phyloP scores from a whole-genome alignment of 2,888 invertebrate genomes.

The Linyphia triangularis region DNA sequence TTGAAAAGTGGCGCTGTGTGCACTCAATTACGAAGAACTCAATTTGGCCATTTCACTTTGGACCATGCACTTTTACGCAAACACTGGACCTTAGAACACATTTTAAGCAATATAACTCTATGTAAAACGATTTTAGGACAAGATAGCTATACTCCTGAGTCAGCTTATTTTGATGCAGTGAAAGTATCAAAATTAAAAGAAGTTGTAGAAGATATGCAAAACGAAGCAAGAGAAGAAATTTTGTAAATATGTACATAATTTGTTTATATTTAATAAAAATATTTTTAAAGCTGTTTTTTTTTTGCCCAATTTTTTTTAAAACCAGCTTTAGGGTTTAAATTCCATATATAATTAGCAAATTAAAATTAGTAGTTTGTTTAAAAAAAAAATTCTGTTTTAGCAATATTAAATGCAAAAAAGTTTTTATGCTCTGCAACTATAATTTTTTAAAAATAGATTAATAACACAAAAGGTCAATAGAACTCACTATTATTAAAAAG shows the following conservation, averaged over 20 bases:
- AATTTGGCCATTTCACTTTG: slow-evolving; percentile 89
- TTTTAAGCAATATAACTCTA: slow-evolving; percentile 85
- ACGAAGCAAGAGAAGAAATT: slow-evolving; percentile 37
- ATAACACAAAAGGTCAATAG: too few species aligned
- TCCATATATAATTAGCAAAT: too few species aligned
- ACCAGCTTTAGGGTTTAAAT: too few species aligned
- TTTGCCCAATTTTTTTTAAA: background rate
- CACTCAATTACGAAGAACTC: slow-evolving; percentile 87
- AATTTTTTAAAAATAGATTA: too few species aligned
- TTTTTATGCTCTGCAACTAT: too few species aligned
- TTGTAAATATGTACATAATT: slow-evolving; percentile 33
- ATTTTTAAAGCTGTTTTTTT: background rate
- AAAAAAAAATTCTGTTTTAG: too few species aligned
- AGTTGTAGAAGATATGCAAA: slow-evolving; percentile 44
- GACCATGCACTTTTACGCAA: slow-evolving; percentile 88
- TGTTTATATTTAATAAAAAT: background rate
- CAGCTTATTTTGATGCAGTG: slow-evolving; percentile 26
- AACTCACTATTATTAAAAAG: too few species aligned
- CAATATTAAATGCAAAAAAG: too few species aligned
- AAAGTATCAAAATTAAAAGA: slow-evolving; percentile 25
- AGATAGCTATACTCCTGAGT: slow-evolving; percentile 19
- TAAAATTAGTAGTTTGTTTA: too few species aligned
- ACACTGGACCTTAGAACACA: slow-evolving; percentile 88
- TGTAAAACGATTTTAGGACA: slow-evolving; percentile 46
- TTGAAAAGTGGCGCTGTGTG: slow-evolving; percentile 90